Conservation (phyloP, 2,113 vertebrate species). For the Rhineura floridana region DNA sequence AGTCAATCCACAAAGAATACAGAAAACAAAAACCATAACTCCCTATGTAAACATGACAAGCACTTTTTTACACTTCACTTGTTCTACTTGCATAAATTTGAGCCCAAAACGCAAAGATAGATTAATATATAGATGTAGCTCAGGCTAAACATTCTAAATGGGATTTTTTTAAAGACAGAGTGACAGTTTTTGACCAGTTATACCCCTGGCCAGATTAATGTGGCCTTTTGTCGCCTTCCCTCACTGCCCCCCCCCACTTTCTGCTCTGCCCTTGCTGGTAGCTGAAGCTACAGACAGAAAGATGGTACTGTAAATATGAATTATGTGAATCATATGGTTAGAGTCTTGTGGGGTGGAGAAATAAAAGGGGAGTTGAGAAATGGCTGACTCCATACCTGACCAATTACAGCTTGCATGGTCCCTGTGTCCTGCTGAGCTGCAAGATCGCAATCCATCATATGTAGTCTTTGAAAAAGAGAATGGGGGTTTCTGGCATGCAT, state of each 20-base stretch:
- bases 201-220: conserved; percentile 71
- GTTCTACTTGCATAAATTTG: conserved; percentile 66
- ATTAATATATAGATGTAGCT: conserved; percentile 59
- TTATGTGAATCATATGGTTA: conserved; percentile 86
- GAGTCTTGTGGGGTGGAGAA: conserved; percentile 74
- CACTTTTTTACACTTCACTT: conserved; percentile 63
- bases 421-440: conserved; percentile 84
- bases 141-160: conserved; percentile 53
- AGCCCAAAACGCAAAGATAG: conserved; percentile 49
- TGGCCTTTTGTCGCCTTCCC: conserved; percentile 58
- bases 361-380: conserved; percentile 85
- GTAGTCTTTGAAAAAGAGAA: conserved; percentile 86
- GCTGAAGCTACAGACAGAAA: conserved; percentile 81
- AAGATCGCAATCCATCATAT: conserved; percentile 87
- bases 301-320: conserved; percentile 85
- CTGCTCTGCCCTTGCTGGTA: conserved; percentile 71
- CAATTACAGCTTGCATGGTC: conserved; percentile 89
- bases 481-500: conserved; percentile 85
- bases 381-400: conserved; percentile 90
- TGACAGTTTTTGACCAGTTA: conserved; percentile 66
- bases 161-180: conserved; percentile 53
- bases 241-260: conserved; percentile 63
- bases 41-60: conserved; percentile 51
- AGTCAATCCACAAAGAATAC: conserved; percentile 69
- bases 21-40: conserved; percentile 66